Evolutionary conservation across 2,888 invertebrate species (phyloP), one percentile per base, ranked within the genome.

Genomic region (Drosophila hamatofila): DNA sequence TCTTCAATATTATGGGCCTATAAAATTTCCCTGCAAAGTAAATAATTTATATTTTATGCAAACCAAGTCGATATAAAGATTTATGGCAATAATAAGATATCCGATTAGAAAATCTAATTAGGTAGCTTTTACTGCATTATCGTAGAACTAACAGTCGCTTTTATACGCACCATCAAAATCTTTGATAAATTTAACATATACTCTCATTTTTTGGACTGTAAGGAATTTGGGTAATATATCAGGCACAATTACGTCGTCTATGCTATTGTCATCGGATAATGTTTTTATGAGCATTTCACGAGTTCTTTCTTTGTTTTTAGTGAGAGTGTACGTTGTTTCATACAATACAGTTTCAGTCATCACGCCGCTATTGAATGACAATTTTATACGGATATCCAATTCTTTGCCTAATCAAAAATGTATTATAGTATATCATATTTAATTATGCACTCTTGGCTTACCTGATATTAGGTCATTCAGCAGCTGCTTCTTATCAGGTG

Each of bases 191-290:
- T 71, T 60, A 5, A 60, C 62, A 41, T 54, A 48, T 93, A 55
- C 72, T 41, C 27, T 54, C 25, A 21, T 57, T 25, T 73, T 82
- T 55, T 65, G 72, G 21, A 77, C 70, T 30, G 71, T 80, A 12
- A 78, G 41, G 78, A 79, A 90, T 59, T 76, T 76, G 11, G 88
- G 81, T 33, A 88, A 57, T 42, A 86, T 75, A n/a, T 85, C 59
- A 7, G 86, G 86, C 3, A 86, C 37, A n/a, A 81, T 7, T 0
- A 88, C 70, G 30, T 48, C 41, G 0, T 54, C 62, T 0, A 65
- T 63, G 37, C 30, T 70, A 7, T 46, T 56, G 11, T 67, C 35
- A 7, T 55, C 35, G 4, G 64, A 42, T 7, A 88, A 39, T 11
- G 70, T 37, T 48, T 37, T 48, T 4, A 80, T 65, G 0, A 86